Percentiles rank a stretch among this genome's conserved stretches.
These are phyloP conservation scores for Aphelinus certus DNA, from an alignment of 1,140 invertebrate genomes.

Conservation along the genomic window DNA sequence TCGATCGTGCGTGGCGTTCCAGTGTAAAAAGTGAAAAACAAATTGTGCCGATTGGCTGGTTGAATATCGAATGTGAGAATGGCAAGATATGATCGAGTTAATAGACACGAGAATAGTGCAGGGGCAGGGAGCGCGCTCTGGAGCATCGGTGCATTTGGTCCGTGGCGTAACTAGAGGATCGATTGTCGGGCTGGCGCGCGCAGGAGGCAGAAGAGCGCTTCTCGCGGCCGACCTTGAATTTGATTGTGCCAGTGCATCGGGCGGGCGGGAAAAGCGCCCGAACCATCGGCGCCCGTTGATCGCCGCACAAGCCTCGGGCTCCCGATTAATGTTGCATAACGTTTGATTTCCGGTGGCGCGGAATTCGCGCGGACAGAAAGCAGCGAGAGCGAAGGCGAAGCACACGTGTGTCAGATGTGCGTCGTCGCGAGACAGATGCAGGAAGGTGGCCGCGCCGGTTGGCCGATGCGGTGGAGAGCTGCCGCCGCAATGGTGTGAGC, in stretches of 20 bases:
- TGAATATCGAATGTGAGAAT: too few species aligned
- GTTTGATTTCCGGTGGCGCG: not conserved
- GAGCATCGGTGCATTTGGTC: too few species aligned
- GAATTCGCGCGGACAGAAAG: too few species aligned
- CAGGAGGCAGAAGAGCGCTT: not conserved
- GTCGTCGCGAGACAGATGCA: not conserved
- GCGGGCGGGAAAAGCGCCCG: too few species aligned
- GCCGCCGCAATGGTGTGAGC: slow-evolving; percentile 5
- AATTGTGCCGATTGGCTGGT: too few species aligned
- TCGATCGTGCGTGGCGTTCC: too few species aligned
- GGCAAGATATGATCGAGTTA: too few species aligned
- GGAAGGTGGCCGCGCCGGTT: not conserved
- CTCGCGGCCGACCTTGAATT: not conserved
- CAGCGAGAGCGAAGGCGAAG: not conserved
- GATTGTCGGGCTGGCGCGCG: not conserved
- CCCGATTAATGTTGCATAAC: not conserved
- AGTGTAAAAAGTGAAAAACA: too few species aligned
- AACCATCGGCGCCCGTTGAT: too few species aligned
- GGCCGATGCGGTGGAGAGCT: not conserved
- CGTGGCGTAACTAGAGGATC: not conserved
- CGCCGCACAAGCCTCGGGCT: not conserved
- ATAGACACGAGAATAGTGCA: too few species aligned
- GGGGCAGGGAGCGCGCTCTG: too few species aligned
- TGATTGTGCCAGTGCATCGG: not conserved
- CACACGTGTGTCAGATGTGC: not conserved